phyloP scores from a whole-genome alignment of 2,888 invertebrate species.

The Incurvaria masculella region DNA sequence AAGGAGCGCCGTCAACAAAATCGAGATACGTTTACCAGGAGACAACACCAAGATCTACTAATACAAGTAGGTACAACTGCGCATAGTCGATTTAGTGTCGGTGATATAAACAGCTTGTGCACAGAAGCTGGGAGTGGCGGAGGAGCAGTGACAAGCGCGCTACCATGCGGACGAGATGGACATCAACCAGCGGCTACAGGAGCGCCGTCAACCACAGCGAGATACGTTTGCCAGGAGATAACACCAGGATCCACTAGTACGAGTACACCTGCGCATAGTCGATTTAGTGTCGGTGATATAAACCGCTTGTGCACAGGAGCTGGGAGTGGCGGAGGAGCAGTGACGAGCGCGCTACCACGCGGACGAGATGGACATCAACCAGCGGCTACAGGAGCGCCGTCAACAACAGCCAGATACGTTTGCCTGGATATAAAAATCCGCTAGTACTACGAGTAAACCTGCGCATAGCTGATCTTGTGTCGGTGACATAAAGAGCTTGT shows the following conservation, averaged over 20 bases:
- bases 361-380: conserved; percentile 28
- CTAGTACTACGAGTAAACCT: no score
- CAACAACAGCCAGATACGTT: conserved; percentile 28
- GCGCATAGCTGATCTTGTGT: no score
- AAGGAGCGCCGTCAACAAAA: conserved; percentile 29
- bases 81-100: no score
- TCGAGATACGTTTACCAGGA: conserved; percentile 23
- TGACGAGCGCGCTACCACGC: conserved; percentile 46
- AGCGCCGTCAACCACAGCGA: conserved; percentile 29
- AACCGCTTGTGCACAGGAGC: no score
- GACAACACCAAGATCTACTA: conserved; percentile 32
- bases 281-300: no score
- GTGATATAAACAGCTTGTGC: no score
- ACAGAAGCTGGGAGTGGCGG: no score
- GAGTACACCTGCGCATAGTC: no score
- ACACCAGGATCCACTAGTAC: conserved; percentile 37
- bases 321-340: conserved; percentile 60
- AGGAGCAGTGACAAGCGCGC: no score
- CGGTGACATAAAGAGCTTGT: no score
- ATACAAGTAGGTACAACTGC: no score
- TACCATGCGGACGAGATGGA: conserved; percentile 29
- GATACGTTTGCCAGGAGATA: conserved; percentile 24
- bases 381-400: conserved; percentile 24
- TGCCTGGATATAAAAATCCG: no score
- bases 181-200: conserved; percentile 24